These are phyloP conservation scores for Parauchenoglanis ngamensis DNA, from an alignment of 2,797 vertebrate species.

Conservation along the genomic window DNA sequence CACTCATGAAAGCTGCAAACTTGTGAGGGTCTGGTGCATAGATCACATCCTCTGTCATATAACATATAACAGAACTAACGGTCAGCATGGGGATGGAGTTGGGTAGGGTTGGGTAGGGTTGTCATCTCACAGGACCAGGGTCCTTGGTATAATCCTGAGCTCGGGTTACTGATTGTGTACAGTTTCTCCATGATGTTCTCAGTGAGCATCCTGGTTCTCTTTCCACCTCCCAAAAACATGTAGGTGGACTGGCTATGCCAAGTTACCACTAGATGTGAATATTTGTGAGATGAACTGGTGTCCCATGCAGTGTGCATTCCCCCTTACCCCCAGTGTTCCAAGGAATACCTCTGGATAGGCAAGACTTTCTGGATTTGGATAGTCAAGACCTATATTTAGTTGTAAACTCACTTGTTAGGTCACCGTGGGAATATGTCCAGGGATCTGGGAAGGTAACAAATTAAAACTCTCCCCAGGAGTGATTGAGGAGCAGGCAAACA, in stretches of 20 bases:
- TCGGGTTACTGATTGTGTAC: neutral
- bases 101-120: too few species aligned
- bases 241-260: neutral
- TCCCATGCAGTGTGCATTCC: neutral
- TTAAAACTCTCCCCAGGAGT: too few species aligned
- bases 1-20: neutral
- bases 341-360: neutral
- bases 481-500: too few species aligned
- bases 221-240: neutral
- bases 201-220: neutral
- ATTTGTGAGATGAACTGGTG: neutral
- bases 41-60: neutral
- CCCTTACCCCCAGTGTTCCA: neutral
- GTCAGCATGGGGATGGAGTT: too few species aligned
- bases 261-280: neutral
- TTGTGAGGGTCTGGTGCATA: neutral
- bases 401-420: neutral
- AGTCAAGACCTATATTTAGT: neutral
- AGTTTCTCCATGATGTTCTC: neutral
- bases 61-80: neutral
- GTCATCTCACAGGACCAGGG: neutral
- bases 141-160: neutral
- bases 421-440: neutral
- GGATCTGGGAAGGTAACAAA: too few species aligned
- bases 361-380: neutral